Conservation (phyloP, 2,113 vertebrate genomes). For the Channa argus region DNA sequence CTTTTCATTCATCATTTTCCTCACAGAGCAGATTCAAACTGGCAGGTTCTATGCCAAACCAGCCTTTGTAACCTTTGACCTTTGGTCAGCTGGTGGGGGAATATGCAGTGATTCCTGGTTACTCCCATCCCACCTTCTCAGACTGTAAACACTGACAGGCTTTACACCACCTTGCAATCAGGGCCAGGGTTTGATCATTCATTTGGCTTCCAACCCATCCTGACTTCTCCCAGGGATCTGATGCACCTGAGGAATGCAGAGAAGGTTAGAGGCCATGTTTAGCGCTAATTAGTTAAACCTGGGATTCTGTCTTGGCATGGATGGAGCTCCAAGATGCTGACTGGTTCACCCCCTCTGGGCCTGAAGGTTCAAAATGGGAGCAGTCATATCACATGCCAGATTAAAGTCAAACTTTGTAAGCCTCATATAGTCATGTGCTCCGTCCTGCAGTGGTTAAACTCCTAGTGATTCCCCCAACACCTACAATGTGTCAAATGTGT, state of each 20-base stretch:
- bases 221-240: conserved; percentile 39
- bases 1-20: neutral
- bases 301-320: neutral
- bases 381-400: neutral
- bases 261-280: conserved; percentile 51
- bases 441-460: neutral
- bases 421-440: conserved; percentile 22
- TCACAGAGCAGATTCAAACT: neutral
- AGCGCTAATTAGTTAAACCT: conserved; percentile 43
- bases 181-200: conserved; percentile 61
- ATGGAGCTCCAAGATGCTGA: neutral
- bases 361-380: conserved; percentile 22
- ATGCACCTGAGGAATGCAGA: conserved; percentile 55
- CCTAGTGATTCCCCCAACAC: neutral
- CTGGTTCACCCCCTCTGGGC: neutral
- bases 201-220: conserved; percentile 51
- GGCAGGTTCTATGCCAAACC: neutral
- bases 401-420: conserved; percentile 4
- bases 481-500: neutral
- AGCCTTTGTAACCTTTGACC: conserved; percentile 13
- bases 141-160: conserved; percentile 67
- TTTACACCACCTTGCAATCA: conserved; percentile 54
- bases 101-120: conserved; percentile 13
- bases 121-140: neutral
- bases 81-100: neutral